Evolutionary conservation across 2,113 vertebrate genomes (phyloP).

Genomic region (Corydoras sp.): DNA sequence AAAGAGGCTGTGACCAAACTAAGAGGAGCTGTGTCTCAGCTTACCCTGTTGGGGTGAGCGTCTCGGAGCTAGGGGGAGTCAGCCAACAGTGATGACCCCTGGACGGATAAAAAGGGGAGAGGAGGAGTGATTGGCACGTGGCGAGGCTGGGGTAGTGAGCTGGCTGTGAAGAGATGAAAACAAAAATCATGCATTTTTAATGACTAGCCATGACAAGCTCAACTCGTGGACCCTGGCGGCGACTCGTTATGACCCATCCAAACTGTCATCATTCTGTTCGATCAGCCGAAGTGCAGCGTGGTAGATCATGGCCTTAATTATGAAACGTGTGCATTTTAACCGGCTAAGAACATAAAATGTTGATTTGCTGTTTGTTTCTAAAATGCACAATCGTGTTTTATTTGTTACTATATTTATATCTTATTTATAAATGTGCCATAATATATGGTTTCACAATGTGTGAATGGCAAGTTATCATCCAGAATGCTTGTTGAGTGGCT

Average conservation of each 20-base stretch:
- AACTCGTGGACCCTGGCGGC: slow-evolving; percentile 30
- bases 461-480: not conserved
- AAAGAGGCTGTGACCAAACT: slow-evolving; percentile 26
- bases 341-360: slow-evolving; percentile 11
- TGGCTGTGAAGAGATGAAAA: slow-evolving; percentile 32
- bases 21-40: slow-evolving; percentile 31
- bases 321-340: slow-evolving; percentile 42
- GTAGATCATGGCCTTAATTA: slow-evolving; percentile 45
- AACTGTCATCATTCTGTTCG: slow-evolving; percentile 41
- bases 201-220: slow-evolving; percentile 34
- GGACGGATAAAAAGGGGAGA: slow-evolving; percentile 8
- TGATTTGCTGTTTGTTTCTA: no score
- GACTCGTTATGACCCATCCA: slow-evolving; percentile 41
- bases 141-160: not conserved
- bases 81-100: slow-evolving; percentile 21
- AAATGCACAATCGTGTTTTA: not conserved
- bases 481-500: not conserved
- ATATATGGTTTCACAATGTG: no score
- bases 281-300: slow-evolving; percentile 24
- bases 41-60: slow-evolving; percentile 29
- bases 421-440: not conserved
- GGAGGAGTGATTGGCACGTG: slow-evolving; percentile 29
- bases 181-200: slow-evolving; percentile 48
- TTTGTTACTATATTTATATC: not conserved
- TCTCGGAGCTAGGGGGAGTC: slow-evolving; percentile 19